Conservation (phyloP, 1,140 invertebrate genomes). For the Megalopta genalis region DNA sequence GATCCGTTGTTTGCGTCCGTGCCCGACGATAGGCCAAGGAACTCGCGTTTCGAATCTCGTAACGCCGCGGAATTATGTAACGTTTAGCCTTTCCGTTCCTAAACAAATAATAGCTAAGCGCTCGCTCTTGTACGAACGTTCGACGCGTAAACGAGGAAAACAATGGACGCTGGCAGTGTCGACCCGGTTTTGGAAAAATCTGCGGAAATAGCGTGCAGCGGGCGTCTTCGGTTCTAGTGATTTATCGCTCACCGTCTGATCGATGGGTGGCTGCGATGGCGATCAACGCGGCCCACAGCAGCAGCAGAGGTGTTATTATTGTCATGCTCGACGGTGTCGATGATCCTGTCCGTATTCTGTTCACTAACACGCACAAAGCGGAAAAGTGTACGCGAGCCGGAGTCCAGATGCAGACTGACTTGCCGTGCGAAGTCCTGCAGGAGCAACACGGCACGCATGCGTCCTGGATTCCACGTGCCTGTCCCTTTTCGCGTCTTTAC, state of each 20-base stretch:
- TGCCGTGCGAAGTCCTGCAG: constrained; percentile 66
- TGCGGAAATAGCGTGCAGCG: neutral
- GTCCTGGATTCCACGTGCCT: constrained; percentile 70
- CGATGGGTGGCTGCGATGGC: constrained; percentile 42
- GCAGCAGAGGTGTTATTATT: constrained; percentile 51
- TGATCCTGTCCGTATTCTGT: constrained; percentile 19
- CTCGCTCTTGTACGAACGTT: neutral
- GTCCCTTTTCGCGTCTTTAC: constrained; percentile 63
- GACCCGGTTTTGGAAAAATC: neutral
- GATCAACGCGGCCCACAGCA: constrained; percentile 50
- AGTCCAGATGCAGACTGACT: constrained; percentile 73
- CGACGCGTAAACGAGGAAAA: neutral
- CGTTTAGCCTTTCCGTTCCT: neutral
- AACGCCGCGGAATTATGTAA: constrained; percentile 30
- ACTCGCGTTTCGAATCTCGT: neutral
- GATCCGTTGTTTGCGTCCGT: constrained; percentile 20
- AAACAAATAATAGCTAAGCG: neutral
- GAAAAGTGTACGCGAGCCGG: constrained; percentile 64
- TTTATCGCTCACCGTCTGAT: constrained; percentile 54
- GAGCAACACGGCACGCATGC: constrained; percentile 75
- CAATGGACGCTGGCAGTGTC: no score
- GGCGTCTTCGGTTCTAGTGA: neutral
- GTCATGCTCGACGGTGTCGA: constrained; percentile 53
- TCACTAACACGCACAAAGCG: constrained; percentile 54
- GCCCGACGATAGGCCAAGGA: neutral